Conservation (phyloP, 1,140 invertebrate genomes). For the Brachionus rotundiformis region DNA sequence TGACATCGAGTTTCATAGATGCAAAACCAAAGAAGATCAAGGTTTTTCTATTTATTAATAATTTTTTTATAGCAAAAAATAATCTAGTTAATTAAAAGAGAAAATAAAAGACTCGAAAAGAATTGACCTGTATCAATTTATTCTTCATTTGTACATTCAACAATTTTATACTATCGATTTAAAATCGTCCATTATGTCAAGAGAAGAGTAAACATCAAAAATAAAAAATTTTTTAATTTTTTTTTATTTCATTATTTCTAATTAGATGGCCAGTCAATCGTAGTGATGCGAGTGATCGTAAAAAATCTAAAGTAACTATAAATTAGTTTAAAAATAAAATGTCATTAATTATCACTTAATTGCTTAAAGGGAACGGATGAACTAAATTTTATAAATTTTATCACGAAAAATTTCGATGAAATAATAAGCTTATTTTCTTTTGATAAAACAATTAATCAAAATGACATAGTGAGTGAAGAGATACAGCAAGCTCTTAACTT, state of each 20-base stretch:
- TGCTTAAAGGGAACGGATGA: slow-evolving; percentile 43
- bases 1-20: background rate
- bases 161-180: slow-evolving; percentile 50
- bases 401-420: slow-evolving; percentile 44
- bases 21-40: slow-evolving; percentile 23
- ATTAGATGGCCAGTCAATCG: slow-evolving; percentile 52
- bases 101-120: slow-evolving; percentile 39
- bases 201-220: slow-evolving; percentile 37
- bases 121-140: slow-evolving; percentile 46
- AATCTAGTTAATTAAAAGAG: slow-evolving; percentile 1
- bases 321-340: background rate
- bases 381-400: slow-evolving; percentile 45
- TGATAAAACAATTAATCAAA: slow-evolving; percentile 48
- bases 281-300: background rate
- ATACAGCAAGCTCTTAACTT: slow-evolving; percentile 45
- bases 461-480: slow-evolving; percentile 44
- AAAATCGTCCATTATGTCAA: slow-evolving; percentile 40
- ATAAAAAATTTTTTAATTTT: background rate
- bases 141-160: slow-evolving; percentile 46
- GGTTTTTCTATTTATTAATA: slow-evolving; percentile 3
- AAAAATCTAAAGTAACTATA: slow-evolving; percentile 24
- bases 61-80: background rate
- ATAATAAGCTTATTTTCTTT: slow-evolving; percentile 33
- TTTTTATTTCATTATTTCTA: too few relatives aligned
- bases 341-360: background rate